Conservation (phyloP, 2,888 invertebrate species). For the Xylocampa areola region DNA sequence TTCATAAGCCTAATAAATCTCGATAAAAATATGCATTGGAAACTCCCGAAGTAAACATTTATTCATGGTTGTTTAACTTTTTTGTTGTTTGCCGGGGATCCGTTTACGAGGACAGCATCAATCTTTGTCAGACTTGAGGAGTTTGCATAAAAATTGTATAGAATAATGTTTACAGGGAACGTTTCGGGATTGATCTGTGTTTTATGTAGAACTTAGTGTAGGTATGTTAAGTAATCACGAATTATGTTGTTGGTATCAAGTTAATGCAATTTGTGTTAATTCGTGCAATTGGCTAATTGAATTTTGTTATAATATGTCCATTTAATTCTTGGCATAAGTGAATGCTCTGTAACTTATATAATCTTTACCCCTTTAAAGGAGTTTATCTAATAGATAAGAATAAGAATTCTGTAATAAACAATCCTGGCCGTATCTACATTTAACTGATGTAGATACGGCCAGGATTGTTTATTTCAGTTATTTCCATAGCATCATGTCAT, state of each 20-base stretch:
- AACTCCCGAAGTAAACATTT: conserved; percentile 67
- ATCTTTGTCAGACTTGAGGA: conserved; percentile 66
- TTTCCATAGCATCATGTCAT: too few species aligned
- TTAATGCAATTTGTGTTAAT: too few species aligned
- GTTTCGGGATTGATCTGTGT: conserved; percentile 23
- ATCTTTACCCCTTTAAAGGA: too few species aligned
- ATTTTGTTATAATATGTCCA: too few species aligned
- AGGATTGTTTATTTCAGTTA: too few species aligned
- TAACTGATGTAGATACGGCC: too few species aligned
- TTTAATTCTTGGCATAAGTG: too few species aligned
- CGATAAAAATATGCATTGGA: conserved; percentile 69
- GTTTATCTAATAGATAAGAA: too few species aligned
- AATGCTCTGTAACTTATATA: too few species aligned
- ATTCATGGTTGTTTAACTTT: conserved; percentile 70
- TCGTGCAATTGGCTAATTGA: too few species aligned
- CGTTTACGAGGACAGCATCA: conserved; percentile 62
- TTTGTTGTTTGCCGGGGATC: conserved; percentile 57
- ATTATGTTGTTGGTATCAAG: conserved; percentile 11
- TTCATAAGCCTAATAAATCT: conserved; percentile 46
- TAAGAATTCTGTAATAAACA: too few species aligned
- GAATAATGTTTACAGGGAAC: conserved; percentile 23
- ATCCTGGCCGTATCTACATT: too few species aligned
- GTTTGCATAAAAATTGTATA: conserved; percentile 43
- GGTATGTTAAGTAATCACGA: background rate
- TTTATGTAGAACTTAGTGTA: conserved; percentile 9